These are phyloP conservation scores for Didymodactylos carnosus DNA, from an alignment of 2,888 invertebrate genomes.

Conservation along the genomic window DNA sequence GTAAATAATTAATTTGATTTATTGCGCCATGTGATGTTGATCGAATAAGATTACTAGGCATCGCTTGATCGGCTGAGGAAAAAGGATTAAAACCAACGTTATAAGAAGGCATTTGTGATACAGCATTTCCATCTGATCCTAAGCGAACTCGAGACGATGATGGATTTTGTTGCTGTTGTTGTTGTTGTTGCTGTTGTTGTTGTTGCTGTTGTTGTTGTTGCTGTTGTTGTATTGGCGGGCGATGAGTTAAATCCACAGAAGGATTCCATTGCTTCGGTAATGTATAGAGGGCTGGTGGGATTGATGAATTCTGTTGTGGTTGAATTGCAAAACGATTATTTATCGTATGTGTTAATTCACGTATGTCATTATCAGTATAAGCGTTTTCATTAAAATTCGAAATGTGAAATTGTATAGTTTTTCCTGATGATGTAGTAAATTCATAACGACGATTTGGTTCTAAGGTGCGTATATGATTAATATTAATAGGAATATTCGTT, in stretches of 20 bases:
- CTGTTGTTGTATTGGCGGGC: too few relatives aligned
- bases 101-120: too few relatives aligned
- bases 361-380: background rate
- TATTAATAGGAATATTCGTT: background rate
- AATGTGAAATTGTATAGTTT: background rate
- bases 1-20: background rate
- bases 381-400: background rate
- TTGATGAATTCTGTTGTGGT: background rate
- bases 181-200: too few relatives aligned
- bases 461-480: background rate
- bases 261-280: background rate
- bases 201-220: too few relatives aligned
- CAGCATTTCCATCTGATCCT: background rate
- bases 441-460: background rate
- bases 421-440: background rate
- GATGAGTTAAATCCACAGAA: background rate
- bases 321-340: background rate
- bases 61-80: background rate
- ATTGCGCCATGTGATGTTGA: background rate
- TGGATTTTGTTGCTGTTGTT: too few relatives aligned
- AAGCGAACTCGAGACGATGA: too few relatives aligned
- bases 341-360: background rate
- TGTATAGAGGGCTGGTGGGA: background rate
- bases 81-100: too few relatives aligned
- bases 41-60: background rate